A percentile compares a stretch with the other conserved stretches of the same genome.
Conservation (phyloP, 2,113 vertebrate genomes). For the Salminus brasiliensis region DNA sequence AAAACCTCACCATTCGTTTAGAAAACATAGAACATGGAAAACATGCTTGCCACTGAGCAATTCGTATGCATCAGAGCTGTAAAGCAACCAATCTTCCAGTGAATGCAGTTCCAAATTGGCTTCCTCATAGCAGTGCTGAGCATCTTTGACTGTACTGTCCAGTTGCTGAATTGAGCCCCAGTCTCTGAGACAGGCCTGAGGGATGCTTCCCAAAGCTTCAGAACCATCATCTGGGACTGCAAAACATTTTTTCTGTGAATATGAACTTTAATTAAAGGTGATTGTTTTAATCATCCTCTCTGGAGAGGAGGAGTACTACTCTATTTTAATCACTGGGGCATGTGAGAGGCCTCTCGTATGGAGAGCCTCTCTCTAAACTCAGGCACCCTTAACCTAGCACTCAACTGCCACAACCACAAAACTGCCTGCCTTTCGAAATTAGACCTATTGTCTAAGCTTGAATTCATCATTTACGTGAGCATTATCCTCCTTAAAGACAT, state of each 20-base stretch:
- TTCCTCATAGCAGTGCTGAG: not conserved
- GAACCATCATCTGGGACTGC: constrained; percentile 55
- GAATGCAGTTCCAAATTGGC: not conserved
- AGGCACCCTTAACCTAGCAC: constrained; percentile 66
- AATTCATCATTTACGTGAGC: constrained; percentile 26
- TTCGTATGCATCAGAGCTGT: not conserved
- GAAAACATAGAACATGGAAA: not conserved
- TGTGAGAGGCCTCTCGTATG: constrained; percentile 71
- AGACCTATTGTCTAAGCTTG: constrained; percentile 46
- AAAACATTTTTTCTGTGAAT: constrained; percentile 67
- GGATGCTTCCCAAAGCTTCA: constrained; percentile 57
- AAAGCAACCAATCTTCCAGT: constrained; percentile 8
- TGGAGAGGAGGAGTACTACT: constrained; percentile 68
- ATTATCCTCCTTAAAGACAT: constrained; percentile 38
- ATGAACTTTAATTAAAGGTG: constrained; percentile 76
- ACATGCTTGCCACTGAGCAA: not conserved
- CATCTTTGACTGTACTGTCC: not conserved
- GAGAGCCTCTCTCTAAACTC: constrained; percentile 71
- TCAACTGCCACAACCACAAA: constrained; percentile 65
- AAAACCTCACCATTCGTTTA: not conserved
- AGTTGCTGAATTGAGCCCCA: not conserved
- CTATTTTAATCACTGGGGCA: constrained; percentile 74
- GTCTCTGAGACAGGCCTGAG: not conserved
- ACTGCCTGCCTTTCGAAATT: constrained; percentile 57
- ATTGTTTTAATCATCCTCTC: constrained; percentile 79